Conservation (phyloP, 2,888 invertebrate genomes). For the Branchellion lobata region DNA sequence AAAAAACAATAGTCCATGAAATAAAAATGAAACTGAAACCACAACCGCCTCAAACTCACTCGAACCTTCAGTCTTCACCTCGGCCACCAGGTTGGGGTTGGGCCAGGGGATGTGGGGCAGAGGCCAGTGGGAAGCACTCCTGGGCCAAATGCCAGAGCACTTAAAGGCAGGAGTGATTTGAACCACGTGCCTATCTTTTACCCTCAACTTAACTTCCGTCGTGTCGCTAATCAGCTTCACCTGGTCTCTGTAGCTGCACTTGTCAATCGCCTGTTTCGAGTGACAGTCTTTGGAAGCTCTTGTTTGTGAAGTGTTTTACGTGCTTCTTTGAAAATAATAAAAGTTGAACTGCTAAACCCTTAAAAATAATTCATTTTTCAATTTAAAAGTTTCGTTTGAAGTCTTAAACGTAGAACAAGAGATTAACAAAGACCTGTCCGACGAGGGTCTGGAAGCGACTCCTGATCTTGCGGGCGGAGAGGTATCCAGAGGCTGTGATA, state of each 20-base stretch:
- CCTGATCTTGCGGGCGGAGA: constrained; percentile 88
- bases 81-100: constrained; percentile 82
- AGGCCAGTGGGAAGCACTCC: constrained; percentile 91
- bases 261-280: constrained; percentile 76
- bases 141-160: constrained; percentile 87
- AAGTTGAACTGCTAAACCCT: too few species aligned
- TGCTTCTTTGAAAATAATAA: neutral
- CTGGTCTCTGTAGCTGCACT: constrained; percentile 84
- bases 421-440: constrained; percentile 43
- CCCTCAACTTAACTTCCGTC: constrained; percentile 83
- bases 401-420: too few species aligned
- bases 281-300: constrained; percentile 62
- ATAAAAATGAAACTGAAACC: too few species aligned
- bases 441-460: constrained; percentile 45
- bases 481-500: constrained; percentile 90
- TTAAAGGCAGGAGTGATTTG: constrained; percentile 93
- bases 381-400: too few species aligned
- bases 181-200: constrained; percentile 83
- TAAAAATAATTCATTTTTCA: too few species aligned
- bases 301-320: neutral
- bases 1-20: too few species aligned
- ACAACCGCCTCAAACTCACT: too few species aligned
- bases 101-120: constrained; percentile 88
- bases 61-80: constrained; percentile 81
- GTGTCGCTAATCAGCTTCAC: constrained; percentile 93